These are phyloP conservation scores for Tenrec ecaudatus DNA, from an alignment of 2,113 vertebrate species.

Conservation along the genomic window DNA sequence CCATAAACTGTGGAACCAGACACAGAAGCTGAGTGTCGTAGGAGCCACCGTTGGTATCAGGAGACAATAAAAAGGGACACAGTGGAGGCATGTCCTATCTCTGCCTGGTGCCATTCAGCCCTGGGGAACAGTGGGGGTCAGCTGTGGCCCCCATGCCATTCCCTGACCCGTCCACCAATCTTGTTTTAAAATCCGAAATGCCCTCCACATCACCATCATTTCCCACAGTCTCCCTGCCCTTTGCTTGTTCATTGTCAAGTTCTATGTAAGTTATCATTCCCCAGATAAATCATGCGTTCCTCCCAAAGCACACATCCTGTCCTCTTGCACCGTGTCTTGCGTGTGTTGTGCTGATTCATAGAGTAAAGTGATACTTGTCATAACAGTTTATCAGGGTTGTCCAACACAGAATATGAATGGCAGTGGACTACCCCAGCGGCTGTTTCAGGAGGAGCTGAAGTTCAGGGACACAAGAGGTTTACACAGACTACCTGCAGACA, in stretches of 20 bases:
- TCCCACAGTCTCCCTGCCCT: not conserved
- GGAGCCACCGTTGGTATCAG: too few relatives aligned
- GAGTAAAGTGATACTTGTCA: constrained; percentile 78
- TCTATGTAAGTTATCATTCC: not conserved
- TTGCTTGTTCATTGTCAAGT: not conserved
- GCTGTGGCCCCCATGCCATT: too few relatives aligned
- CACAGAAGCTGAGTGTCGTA: too few relatives aligned
- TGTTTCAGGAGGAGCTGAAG: constrained; percentile 65
- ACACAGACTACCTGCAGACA: constrained; percentile 58
- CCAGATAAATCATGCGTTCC: not conserved
- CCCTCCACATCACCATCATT: not conserved
- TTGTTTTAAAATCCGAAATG: not conserved
- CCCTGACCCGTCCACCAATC: not conserved
- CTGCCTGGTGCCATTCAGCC: too few relatives aligned
- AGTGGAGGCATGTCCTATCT: too few relatives aligned
- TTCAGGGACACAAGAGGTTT: constrained; percentile 63
- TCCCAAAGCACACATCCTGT: constrained; percentile 24
- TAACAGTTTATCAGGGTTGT: constrained; percentile 76
- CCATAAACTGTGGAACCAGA: too few relatives aligned
- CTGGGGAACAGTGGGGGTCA: too few relatives aligned
- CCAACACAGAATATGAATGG: constrained; percentile 74
- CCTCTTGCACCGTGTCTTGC: constrained; percentile 52
- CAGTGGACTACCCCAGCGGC: constrained; percentile 50
- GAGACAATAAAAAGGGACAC: too few relatives aligned
- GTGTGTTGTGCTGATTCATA: constrained; percentile 78